Evolutionary conservation across 2,113 vertebrate genomes (phyloP), one percentile per base, ranked within the genome.

Genomic region (Tenrec ecaudatus): DNA sequence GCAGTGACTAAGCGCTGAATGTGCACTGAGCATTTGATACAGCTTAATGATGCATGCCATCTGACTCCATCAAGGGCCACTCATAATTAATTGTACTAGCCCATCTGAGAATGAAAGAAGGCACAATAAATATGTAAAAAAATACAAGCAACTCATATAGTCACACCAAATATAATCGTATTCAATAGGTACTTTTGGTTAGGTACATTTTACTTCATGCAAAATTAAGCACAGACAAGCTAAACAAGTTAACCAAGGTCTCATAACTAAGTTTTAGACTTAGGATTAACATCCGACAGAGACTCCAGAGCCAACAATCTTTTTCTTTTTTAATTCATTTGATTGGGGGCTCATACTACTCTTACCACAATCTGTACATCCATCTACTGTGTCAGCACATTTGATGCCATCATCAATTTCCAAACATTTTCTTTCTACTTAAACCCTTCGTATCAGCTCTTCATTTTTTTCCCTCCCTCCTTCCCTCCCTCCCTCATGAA

Each of bases 51-150:
- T 53, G 47, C 75, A 80, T n/a, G 91, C n/a, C 66, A n/a, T 73
- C 29, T 84, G 73, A 93, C 69, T 75, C n/a, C n/a, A 58, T 68
- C 14, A 71, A 86, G 16, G 77, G 29, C 76, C 27, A 96, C 71
- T 66, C 36, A 7, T 53, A 90, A 88, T 73, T 88, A 73, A 85
- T 79, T 38, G 23, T 66, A 66, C 23, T 14, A 17, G 81, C 27
- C 79, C 10, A 87, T 23, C 22, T 82, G 31, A 84, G 36, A 89
- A 27, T 36, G 27, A 91, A 91, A 53, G 82, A 11, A 77, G n/a
- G 78, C 31, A 85, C 6, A 71, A 5, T 81, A 77, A 4, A 36
- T 20, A n/a, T 22, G 23, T 17, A 90, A 10, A 53, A 53, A 53
- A 53, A 53, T 53, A 53, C 47, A 62, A 68, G 14, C 19, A 90